A percentile compares a stretch with the other conserved stretches of the same genome.
phyloP scores from a whole-genome alignment of 2,888 invertebrate genomes.

The Lepidochitona cinerea region DNA sequence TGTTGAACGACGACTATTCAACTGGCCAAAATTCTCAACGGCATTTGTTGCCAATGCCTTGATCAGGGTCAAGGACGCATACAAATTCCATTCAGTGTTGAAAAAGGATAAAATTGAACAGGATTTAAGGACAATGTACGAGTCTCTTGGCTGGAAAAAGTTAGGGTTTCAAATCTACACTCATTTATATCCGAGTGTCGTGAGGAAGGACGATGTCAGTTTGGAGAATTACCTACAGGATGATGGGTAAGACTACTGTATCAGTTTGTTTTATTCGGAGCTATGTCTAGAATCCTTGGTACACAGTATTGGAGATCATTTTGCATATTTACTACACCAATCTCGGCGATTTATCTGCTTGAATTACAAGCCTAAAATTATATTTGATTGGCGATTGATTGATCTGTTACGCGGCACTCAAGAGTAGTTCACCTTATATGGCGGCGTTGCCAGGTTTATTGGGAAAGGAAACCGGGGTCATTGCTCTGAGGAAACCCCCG shows the following conservation, averaged over 20 bases:
- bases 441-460: too few species aligned
- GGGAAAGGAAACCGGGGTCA: too few species aligned
- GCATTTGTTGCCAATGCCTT: constrained; percentile 57
- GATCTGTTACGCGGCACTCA: too few species aligned
- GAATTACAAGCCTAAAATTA: too few species aligned
- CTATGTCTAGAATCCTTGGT: too few species aligned
- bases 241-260: constrained; percentile 56
- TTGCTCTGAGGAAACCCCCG: too few species aligned
- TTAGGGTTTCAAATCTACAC: constrained; percentile 66
- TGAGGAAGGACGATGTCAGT: constrained; percentile 49
- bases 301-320: too few species aligned
- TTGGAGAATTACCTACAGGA: constrained; percentile 58
- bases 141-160: constrained; percentile 66
- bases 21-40: constrained; percentile 53
- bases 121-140: constrained; percentile 51
- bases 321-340: too few species aligned
- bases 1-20: constrained; percentile 49
- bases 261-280: too few species aligned
- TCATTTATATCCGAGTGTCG: constrained; percentile 57
- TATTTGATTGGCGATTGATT: too few species aligned
- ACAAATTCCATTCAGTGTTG: constrained; percentile 54
- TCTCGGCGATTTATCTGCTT: too few species aligned
- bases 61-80: constrained; percentile 51
- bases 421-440: too few species aligned
- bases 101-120: constrained; percentile 47